These are phyloP conservation scores for Percina caprodes DNA, from an alignment of 2,113 vertebrate species.

Conservation along the genomic window DNA sequence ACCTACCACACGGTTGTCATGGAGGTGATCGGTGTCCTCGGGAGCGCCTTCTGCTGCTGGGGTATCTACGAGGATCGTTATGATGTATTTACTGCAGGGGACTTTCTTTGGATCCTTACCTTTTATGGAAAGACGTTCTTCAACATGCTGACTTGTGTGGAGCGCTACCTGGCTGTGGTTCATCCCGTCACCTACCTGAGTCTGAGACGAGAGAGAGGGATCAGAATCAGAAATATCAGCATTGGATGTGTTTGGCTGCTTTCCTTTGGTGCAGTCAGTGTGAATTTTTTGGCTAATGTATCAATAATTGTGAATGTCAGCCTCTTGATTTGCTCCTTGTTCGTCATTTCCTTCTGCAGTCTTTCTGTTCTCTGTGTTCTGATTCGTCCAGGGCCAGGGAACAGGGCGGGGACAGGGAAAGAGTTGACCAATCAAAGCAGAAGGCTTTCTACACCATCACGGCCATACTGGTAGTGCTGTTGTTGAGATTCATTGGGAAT, in stretches of 20 bases:
- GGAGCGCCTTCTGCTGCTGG: background rate
- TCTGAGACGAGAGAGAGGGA: background rate
- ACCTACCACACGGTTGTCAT: constrained; percentile 42
- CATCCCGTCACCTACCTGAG: constrained; percentile 41
- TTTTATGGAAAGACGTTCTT: constrained; percentile 7
- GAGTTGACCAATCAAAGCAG: constrained; percentile 13
- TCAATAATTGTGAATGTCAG: no score
- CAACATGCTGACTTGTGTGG: constrained; percentile 30
- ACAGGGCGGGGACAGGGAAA: background rate
- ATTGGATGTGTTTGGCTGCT: constrained; percentile 2
- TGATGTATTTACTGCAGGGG: background rate
- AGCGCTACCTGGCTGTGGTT: constrained; percentile 40
- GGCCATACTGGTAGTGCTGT: constrained; percentile 7
- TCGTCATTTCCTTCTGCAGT: constrained; percentile 32
- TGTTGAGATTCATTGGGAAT: background rate
- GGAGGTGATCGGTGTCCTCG: background rate
- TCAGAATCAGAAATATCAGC: constrained; percentile 16
- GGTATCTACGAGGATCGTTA: accelerated
- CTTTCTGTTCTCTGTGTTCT: constrained; percentile 33
- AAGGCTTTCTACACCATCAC: constrained; percentile 25
- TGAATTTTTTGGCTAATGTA: no score
- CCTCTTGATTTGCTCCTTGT: constrained; percentile 1
- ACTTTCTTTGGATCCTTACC: no score
- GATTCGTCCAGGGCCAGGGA: constrained; percentile 16
- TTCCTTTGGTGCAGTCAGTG: no score